Conservation (phyloP, 1,140 invertebrate genomes). For the Lamellibrachia luymesi region DNA sequence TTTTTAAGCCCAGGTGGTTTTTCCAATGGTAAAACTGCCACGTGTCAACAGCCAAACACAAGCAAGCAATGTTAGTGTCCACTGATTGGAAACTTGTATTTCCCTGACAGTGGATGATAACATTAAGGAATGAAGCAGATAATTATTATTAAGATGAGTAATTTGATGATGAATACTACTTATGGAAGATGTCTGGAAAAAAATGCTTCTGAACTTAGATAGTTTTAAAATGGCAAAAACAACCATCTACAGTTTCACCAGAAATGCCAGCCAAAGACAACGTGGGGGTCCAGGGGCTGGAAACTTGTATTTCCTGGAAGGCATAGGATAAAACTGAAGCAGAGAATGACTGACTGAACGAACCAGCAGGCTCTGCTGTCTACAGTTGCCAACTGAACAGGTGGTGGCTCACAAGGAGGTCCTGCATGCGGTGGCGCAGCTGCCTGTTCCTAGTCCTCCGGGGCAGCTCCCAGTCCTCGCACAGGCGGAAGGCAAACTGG, state of each 20-base stretch:
- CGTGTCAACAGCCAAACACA: too few species aligned
- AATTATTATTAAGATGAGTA: neutral
- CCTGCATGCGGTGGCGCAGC: conserved; percentile 90
- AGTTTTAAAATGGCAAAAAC: neutral
- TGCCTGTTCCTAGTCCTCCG: conserved; percentile 58
- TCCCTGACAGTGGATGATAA: too few species aligned
- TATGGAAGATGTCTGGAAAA: too few species aligned
- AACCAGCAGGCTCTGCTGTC: neutral
- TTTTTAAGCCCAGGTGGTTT: too few species aligned
- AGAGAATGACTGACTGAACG: neutral
- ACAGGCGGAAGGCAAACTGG: conserved; percentile 96
- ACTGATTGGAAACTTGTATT: too few species aligned
- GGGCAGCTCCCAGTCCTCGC: conserved; percentile 88
- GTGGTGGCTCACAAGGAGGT: conserved; percentile 99
- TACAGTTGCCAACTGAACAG: conserved; percentile 91
- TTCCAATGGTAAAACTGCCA: too few species aligned
- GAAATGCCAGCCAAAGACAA: neutral
- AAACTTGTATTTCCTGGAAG: neutral
- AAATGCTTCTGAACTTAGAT: neutral
- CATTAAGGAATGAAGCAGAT: too few species aligned
- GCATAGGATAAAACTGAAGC: neutral
- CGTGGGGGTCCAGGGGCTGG: neutral
- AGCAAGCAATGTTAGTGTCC: too few species aligned
- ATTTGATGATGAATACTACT: neutral
- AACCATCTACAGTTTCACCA: neutral